Base-by-base conservation (phyloP, 1,140 invertebrate species). In the Chelonus insularis region DNA sequence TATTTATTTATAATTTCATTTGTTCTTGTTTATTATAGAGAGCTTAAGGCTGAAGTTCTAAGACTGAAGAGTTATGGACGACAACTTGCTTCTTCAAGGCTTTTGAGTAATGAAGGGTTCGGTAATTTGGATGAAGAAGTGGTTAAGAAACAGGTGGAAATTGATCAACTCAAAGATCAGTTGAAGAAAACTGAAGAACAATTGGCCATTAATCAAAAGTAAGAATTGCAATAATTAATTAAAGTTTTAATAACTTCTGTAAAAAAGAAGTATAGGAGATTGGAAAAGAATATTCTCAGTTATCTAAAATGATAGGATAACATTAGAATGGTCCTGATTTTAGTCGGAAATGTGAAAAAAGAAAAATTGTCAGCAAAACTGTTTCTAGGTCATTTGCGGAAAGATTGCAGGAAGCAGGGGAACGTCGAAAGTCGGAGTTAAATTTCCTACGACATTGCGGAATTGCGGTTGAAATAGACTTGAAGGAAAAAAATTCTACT, bases 31-130 rank as follows among this genome's bases (percentile, higher is more conserved):
- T 48, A 20, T 55, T 51, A 59, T 58, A 80, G 83, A 72, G 86
- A 87, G 71, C 71, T 90, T 36, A 81, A 85, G 68, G 84, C 84
- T 6, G 91, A 94, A 83, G 88, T 92, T 23, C 84, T 88, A 58
- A 80, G 85, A 36, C 74, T 92, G 2, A 83, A 86, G 50, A 84
- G 84, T 21, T 86, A 85, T 63, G 83, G 84, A 71, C 79, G 74
- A 41, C 83, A 83, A 64, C 61, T 74, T 32, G 73, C 76, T 47
- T 72, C 67, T 65, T 76, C 60, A 45, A 73, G 62, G 62, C 66
- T 72, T 68, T 63, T 72, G 18, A 72, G 65, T 66, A 72, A 51
- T 43, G 75, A 62, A 20, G 78, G 65, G 70, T 50, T 52, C 62
- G 77, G 77, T 20, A 75, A 84, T 34, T 79, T 72, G 1, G 75